Evolutionary conservation across 2,888 invertebrate species (phyloP).

Genomic region (Gastracanthus pulcherrimus): DNA sequence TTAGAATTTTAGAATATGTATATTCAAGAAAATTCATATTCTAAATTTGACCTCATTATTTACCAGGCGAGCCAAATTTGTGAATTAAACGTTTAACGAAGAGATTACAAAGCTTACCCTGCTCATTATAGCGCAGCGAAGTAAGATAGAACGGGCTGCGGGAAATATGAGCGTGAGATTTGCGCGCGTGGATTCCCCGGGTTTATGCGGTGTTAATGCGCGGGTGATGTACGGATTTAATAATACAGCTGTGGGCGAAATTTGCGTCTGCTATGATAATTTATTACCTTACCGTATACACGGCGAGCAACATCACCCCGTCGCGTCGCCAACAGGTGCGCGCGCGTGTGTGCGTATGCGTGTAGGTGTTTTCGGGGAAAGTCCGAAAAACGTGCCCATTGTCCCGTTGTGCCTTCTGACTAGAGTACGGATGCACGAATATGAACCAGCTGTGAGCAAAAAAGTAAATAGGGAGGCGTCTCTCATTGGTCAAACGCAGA

Average conservation of each 20-base stretch:
- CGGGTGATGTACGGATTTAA: slow-evolving; percentile 44
- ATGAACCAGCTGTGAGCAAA: neutral
- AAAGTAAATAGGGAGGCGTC: neutral
- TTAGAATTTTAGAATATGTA: too few relatives aligned
- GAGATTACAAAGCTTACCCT: neutral
- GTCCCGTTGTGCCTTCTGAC: neutral
- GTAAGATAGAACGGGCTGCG: neutral
- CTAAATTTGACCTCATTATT: neutral
- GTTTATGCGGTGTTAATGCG: slow-evolving; percentile 12
- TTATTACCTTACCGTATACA: slow-evolving; percentile 13
- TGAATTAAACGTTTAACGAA: neutral
- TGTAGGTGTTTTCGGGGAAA: neutral
- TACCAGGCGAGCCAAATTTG: neutral
- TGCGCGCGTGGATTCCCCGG: neutral
- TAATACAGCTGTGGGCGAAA: slow-evolving; percentile 38
- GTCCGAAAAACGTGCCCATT: neutral
- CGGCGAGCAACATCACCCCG: too few relatives aligned
- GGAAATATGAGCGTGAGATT: neutral
- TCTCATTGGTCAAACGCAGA: neutral
- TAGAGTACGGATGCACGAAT: neutral
- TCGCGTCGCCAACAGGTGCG: slow-evolving; percentile 18
- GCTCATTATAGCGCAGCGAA: too few relatives aligned
- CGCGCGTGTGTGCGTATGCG: too few relatives aligned
- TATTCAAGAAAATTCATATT: too few relatives aligned
- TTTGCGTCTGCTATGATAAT: slow-evolving; percentile 22